A percentile compares a stretch with the other conserved stretches of the same genome.
These are phyloP conservation scores for Labeo calbasu DNA, from an alignment of 2,797 vertebrate species.

Conservation along the genomic window DNA sequence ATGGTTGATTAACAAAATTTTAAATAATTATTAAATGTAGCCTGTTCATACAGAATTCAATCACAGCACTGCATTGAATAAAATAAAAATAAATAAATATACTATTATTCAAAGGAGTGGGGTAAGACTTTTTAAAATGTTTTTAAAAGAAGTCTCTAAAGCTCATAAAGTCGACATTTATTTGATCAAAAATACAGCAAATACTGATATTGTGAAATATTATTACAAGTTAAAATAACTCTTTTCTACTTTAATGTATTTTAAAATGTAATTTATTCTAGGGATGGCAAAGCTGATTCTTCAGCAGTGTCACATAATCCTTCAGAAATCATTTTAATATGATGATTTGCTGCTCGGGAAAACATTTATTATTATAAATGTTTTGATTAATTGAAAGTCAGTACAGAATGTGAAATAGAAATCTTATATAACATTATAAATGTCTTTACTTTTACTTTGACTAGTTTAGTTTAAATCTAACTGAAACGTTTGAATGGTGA, in stretches of 20 bases:
- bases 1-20: slow-evolving; percentile 37
- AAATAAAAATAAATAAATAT: neutral
- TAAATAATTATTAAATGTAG: slow-evolving; percentile 20
- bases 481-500: neutral
- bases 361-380: neutral
- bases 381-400: too few relatives aligned
- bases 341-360: neutral
- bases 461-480: neutral
- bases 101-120: neutral
- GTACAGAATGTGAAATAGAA: too few relatives aligned
- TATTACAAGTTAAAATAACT: too few relatives aligned
- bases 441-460: neutral
- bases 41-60: neutral
- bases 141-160: neutral
- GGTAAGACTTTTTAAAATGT: too few relatives aligned
- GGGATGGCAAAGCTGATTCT: neutral
- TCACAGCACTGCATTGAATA: slow-evolving; percentile 4
- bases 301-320: neutral
- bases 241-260: too few relatives aligned
- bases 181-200: neutral
- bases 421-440: neutral
- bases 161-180: neutral
- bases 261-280: too few relatives aligned
- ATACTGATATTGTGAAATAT: neutral
- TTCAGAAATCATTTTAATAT: neutral